These are phyloP conservation scores for Peromyscus nudipes DNA, from an alignment of 2,797 vertebrate genomes.

Conservation along the genomic window DNA sequence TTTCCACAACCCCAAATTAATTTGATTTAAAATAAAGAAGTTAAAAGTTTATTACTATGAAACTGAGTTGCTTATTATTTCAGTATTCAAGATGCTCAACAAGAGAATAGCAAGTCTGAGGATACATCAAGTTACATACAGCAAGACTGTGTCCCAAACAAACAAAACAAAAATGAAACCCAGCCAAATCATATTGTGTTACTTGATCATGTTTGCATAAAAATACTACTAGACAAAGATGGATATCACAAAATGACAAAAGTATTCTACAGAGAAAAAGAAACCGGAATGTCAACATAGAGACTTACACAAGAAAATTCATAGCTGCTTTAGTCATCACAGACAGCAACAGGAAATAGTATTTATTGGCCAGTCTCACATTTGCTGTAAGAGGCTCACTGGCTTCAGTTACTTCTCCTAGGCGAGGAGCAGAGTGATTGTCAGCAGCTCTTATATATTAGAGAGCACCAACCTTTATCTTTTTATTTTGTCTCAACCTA, in stretches of 20 bases:
- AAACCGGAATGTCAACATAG: background rate
- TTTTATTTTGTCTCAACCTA: background rate
- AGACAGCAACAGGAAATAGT: background rate
- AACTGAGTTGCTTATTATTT: background rate
- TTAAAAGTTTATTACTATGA: conserved; percentile 16
- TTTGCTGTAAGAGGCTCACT: background rate
- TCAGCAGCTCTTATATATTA: background rate
- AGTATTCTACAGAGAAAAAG: background rate
- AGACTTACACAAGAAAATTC: background rate
- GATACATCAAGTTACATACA: background rate
- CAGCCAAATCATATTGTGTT: background rate
- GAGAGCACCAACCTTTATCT: background rate
- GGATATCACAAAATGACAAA: conserved; percentile 17
- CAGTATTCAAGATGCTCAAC: background rate
- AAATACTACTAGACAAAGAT: conserved; percentile 23
- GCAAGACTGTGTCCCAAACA: background rate
- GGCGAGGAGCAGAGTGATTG: no score
- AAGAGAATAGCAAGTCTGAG: background rate
- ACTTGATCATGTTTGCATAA: background rate
- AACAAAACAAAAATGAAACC: background rate
- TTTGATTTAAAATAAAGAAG: conserved; percentile 31
- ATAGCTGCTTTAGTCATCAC: background rate
- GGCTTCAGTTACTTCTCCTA: background rate
- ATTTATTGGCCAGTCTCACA: background rate
- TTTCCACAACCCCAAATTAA: background rate